Base-by-base conservation (phyloP, 2,888 invertebrate genomes). In the Pantelozetes paolii region DNA sequence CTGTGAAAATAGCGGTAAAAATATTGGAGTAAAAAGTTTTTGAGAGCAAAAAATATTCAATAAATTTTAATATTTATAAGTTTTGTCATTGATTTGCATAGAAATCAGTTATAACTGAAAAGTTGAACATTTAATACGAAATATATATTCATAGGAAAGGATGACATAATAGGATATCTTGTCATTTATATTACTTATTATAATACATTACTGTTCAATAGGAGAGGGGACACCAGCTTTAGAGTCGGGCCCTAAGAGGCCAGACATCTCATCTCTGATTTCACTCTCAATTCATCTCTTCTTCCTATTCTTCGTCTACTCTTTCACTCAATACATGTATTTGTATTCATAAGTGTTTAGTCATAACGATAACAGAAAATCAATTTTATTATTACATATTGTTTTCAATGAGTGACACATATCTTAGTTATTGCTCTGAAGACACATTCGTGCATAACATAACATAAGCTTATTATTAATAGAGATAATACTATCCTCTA, bases 101-200 rank as follows among this genome's bases (percentile, higher is more conserved):
- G 9, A 57, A 23, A 28, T 57, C 57, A 26, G 11, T 23, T n/a
- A n/a, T n/a, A 5, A 57, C 57, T 26, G 20, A 11, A 57, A 57
- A 26, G 5, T 9, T 57, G 28, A 57, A 57, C 57, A 23, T 23
- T 23, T 57, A 23, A 20, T 57, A 13, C 3, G 26, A 57, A 57
- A 57, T 23, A 57, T 57, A 57, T 57, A 57, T 57, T 57, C 57
- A 57, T 57, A 8, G 6, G 6, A 23, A 32, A 32, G 6, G 6
- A 18, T 2, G 18, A 18, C 5, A 32, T 30, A 30, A 62, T 62
- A 18, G 32, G 32, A 62, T 28, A 30, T 62, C 62, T 62, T 62
- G 62, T 62, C 62, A 62, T 62, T 62, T 62, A 62, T 62, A 62
- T 62, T 30, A 32, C 30, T 62, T 62, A 62, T 62, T 62, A 62